These are phyloP conservation scores for Dasypolia templi DNA, from an alignment of 2,888 invertebrate species.

Conservation along the genomic window DNA sequence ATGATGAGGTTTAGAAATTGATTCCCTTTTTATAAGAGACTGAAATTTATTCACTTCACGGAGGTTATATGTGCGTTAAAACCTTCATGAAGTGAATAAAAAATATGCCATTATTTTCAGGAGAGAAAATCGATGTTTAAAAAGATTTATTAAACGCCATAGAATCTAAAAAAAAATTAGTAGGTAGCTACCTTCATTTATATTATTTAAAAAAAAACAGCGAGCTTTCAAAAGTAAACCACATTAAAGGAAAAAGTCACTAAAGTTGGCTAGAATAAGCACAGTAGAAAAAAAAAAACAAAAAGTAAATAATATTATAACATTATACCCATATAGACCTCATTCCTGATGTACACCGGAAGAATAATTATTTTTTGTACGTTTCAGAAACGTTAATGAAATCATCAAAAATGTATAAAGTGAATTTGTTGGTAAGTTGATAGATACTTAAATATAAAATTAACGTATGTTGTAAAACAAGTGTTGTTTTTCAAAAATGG, in stretches of 20 bases:
- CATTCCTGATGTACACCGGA: slow-evolving; percentile 68
- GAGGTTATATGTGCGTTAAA: neutral
- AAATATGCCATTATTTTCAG: slow-evolving; percentile 14
- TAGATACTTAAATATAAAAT: slow-evolving; percentile 62
- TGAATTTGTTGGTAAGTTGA: slow-evolving; percentile 60
- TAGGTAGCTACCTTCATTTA: neutral
- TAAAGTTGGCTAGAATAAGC: slow-evolving; percentile 52
- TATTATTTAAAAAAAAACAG: slow-evolving; percentile 33
- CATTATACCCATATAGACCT: slow-evolving; percentile 66
- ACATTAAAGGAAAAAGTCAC: slow-evolving; percentile 12
- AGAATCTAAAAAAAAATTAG: neutral
- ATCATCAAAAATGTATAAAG: slow-evolving; percentile 63
- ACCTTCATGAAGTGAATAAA: slow-evolving; percentile 2
- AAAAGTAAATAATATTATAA: slow-evolving; percentile 50
- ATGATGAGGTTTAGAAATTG: neutral
- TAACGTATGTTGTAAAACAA: slow-evolving; percentile 65
- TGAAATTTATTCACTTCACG: slow-evolving; percentile 33
- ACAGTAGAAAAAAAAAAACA: slow-evolving; percentile 48
- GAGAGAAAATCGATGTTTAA: slow-evolving; percentile 13
- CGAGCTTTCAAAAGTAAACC: slow-evolving; percentile 35
- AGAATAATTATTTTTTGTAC: slow-evolving; percentile 79
- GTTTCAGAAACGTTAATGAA: slow-evolving; percentile 68
- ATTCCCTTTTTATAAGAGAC: slow-evolving; percentile 41
- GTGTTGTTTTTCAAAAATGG: slow-evolving; percentile 22
- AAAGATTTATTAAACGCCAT: slow-evolving; percentile 6